Evolutionary conservation across 2,113 vertebrate genomes (phyloP).

Genomic region (Thermophis baileyi): DNA sequence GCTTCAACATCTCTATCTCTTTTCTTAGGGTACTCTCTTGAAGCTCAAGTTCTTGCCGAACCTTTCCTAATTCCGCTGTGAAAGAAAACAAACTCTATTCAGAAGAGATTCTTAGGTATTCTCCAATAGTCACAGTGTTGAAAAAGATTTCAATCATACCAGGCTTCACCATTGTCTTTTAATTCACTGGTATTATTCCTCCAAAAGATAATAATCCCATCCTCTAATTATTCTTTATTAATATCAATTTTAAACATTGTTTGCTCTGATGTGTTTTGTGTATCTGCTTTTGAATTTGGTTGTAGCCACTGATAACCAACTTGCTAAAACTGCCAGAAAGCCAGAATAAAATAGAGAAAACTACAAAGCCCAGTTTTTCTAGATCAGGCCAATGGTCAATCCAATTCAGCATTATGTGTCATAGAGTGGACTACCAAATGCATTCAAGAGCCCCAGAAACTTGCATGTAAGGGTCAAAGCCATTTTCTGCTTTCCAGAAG

Average conservation of each 20-base stretch:
- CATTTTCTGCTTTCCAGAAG: neutral
- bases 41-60: constrained; percentile 45
- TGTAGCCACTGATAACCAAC: neutral
- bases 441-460: neutral
- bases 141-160: neutral
- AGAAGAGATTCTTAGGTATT: neutral
- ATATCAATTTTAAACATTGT: neutral
- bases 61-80: constrained; percentile 47
- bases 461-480: neutral
- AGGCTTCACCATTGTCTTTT: neutral
- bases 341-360: neutral
- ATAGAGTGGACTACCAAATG: neutral
- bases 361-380: neutral
- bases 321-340: neutral
- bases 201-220: neutral
- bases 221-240: neutral
- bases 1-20: constrained; percentile 60
- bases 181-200: neutral
- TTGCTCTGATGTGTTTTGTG: neutral
- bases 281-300: neutral
- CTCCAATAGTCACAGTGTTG: neutral
- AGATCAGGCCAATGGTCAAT: neutral
- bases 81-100: neutral
- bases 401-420: neutral
- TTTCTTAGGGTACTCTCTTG: constrained; percentile 53